Base-by-base conservation (phyloP, 2,888 invertebrate species). In the Cephalotes varians region DNA sequence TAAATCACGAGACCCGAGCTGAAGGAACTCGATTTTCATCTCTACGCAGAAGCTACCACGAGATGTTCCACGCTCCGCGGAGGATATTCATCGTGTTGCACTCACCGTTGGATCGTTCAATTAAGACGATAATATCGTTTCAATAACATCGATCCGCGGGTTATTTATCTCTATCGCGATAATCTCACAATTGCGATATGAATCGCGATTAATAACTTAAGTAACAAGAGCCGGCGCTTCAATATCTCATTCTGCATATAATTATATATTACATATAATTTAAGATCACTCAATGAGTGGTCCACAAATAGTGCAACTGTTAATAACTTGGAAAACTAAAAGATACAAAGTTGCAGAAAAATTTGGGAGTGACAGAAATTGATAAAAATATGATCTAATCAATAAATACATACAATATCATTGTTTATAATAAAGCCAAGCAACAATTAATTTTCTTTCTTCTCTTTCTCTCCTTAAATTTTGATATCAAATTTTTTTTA, bases 41-140 rank as follows among this genome's bases (percentile, higher is more conserved):
- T 76, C 51, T 28, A 51, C 69, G 51, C 76, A 51, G 47, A 67
- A 51, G 40, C 21, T 18, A 28, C 64, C 64, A 9, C 15, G 40
- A 15, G 31, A 67, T 54, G 51, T 28, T 54, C 51, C 76, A 28
- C 9, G 44, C 73, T 62, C 62, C 64, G 65, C 64, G 34, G 18
- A 47, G 37, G 49, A 12, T 31, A 15, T 44, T 71, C 54, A 37
- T 56, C 56, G 44, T 21, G 21, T 9, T 37, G 44, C 25, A 44
- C 15, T 40, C 34, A 34, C 72, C 10, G 6, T 56, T 31, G 54
- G 44, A 77, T 69, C 77, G 71, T 54, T 77, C 77, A 77, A 77
- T 77, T 77, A 77, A 71, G 44, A 31, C 31, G 56, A 77, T 76
- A 76, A 65, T 77, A 71, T 71, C 56, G 56, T 77, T 77, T 77